Conservation (phyloP, 2,888 invertebrate genomes). For the Drosophila meridiana region DNA sequence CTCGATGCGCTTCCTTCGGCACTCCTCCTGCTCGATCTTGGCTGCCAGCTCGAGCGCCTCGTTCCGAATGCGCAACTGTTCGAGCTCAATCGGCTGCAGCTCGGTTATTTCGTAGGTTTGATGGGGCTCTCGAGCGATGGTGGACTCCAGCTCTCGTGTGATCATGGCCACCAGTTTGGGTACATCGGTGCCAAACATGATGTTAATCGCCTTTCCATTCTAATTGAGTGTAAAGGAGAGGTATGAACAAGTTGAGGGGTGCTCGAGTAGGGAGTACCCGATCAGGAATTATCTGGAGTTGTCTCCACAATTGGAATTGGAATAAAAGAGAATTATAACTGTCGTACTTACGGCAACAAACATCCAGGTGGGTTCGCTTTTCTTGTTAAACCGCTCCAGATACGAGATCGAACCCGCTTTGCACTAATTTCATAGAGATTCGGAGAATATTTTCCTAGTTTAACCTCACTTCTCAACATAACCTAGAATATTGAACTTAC, state of each 20-base stretch:
- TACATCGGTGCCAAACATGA: slow-evolving; percentile 94
- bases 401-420: slow-evolving; percentile 92
- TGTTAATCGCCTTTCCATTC: slow-evolving; percentile 91
- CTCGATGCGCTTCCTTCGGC: slow-evolving; percentile 73
- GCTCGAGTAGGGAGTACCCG: neutral
- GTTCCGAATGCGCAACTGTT: slow-evolving; percentile 77
- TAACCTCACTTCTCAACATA: neutral
- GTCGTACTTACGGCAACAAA: slow-evolving; percentile 90
- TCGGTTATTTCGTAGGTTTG: slow-evolving; percentile 85
- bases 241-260: neutral
- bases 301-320: too few species aligned
- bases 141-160: slow-evolving; percentile 89
- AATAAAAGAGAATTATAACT: neutral
- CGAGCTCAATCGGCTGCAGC: slow-evolving; percentile 85
- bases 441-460: neutral
- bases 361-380: slow-evolving; percentile 96
- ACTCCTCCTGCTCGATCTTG: slow-evolving; percentile 78
- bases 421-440: slow-evolving; percentile 59
- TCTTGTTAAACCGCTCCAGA: slow-evolving; percentile 91
- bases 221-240: slow-evolving; percentile 74
- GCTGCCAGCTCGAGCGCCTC: slow-evolving; percentile 70
- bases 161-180: slow-evolving; percentile 91
- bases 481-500: slow-evolving; percentile 63
- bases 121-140: slow-evolving; percentile 74
- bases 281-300: neutral